Evolutionary conservation across 1,140 invertebrate species (phyloP).

Genomic region (Neodiprion virginianus): DNA sequence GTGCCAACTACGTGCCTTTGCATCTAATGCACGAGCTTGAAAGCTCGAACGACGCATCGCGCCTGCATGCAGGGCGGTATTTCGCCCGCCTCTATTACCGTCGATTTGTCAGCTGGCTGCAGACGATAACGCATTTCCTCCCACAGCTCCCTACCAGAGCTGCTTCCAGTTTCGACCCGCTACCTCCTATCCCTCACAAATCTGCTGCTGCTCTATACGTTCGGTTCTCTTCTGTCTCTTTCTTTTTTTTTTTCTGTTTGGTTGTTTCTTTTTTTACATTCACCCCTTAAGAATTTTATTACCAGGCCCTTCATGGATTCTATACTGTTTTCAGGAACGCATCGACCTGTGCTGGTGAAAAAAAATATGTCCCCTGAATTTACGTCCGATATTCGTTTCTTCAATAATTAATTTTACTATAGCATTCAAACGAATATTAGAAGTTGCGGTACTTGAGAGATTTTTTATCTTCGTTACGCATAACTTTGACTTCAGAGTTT

Average conservation of each 20-base stretch:
- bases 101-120: slow-evolving; percentile 55
- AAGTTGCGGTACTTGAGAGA: too few relatives aligned
- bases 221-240: background rate
- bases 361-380: background rate
- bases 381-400: too few relatives aligned
- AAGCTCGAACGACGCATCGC: background rate
- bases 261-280: too few relatives aligned
- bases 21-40: background rate
- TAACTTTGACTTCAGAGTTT: too few relatives aligned
- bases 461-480: too few relatives aligned
- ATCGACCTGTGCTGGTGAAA: background rate
- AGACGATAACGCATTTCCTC: slow-evolving; percentile 51
- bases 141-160: slow-evolving; percentile 26
- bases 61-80: slow-evolving; percentile 37
- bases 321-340: too few relatives aligned
- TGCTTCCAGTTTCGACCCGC: slow-evolving; percentile 23
- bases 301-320: slow-evolving; percentile 30
- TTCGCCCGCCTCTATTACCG: slow-evolving; percentile 52
- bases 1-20: background rate
- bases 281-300: background rate
- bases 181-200: slow-evolving; percentile 7
- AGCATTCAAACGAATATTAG: too few relatives aligned
- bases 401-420: too few relatives aligned
- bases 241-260: too few relatives aligned
- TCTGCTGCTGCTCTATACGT: background rate